Conservation (phyloP, 1,140 invertebrate species). For the Calliphora vicina region DNA sequence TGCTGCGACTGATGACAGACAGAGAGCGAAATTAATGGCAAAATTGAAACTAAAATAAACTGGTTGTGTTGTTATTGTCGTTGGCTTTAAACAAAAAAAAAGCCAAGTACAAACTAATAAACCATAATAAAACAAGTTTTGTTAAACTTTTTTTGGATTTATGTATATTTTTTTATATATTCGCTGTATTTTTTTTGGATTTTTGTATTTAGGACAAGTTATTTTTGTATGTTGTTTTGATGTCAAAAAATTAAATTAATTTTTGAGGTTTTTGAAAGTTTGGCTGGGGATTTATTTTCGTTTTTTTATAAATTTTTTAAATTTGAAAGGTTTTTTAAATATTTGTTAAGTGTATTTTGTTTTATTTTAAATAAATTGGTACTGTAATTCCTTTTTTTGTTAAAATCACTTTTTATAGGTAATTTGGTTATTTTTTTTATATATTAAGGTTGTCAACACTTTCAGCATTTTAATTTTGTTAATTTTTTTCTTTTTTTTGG, state of each 20-base stretch:
- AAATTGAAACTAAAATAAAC: not conserved
- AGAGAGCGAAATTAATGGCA: not conserved
- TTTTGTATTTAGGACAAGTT: slow-evolving; percentile 1
- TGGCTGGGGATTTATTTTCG: not conserved
- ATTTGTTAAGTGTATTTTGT: not conserved
- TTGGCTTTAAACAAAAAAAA: not conserved
- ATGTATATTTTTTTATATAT: not conserved
- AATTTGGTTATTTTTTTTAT: not conserved
- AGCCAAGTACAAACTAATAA: not conserved
- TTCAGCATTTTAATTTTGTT: slow-evolving; percentile 15
- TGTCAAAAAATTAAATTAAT: not conserved
- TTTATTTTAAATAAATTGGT: not conserved
- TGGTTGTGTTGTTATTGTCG: not conserved
- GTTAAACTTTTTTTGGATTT: not conserved
- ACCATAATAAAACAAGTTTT: not conserved
- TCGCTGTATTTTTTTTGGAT: not conserved
- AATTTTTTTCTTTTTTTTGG: not conserved
- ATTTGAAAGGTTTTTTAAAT: not conserved
- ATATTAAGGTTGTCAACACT: not conserved
- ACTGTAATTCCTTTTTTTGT: not conserved
- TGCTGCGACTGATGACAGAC: not conserved
- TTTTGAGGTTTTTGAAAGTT: not conserved
- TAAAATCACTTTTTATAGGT: not conserved
- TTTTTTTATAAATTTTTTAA: not conserved
- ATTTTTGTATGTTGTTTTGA: not conserved